Evolutionary conservation across 2,113 vertebrate species (phyloP).

Genomic region (Xenus cinereus): DNA sequence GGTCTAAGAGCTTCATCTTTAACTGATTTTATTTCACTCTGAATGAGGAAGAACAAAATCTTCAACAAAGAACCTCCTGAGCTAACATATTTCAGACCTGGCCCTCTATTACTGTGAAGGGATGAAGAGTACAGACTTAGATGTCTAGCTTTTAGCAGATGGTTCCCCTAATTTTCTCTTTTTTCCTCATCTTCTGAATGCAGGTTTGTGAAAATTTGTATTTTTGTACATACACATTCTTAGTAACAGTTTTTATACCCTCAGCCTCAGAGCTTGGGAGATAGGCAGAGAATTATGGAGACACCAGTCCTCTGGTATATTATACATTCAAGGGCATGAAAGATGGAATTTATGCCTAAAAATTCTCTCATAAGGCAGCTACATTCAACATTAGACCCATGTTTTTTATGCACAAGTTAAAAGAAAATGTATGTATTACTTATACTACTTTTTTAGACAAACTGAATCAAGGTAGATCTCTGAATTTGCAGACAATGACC

Average conservation of each 20-base stretch:
- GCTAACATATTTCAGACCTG: not conserved
- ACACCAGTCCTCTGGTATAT: not conserved
- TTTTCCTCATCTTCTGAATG: not conserved
- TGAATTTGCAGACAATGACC: not conserved
- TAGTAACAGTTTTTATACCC: not conserved
- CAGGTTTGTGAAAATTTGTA: not conserved
- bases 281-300: not conserved
- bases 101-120: not conserved
- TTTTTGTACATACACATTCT: not conserved
- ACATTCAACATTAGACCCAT: not conserved
- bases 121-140: not conserved
- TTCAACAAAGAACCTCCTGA: not conserved
- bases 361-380: not conserved
- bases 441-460: not conserved
- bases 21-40: not conserved
- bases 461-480: not conserved
- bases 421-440: not conserved
- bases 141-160: not conserved
- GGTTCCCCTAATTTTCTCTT: not conserved
- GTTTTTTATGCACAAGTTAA: not conserved
- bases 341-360: not conserved
- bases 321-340: not conserved
- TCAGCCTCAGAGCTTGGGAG: not conserved
- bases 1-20: not conserved
- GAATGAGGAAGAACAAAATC: not conserved